Evolutionary conservation across 2,797 vertebrate species (phyloP), one percentile per base, ranked within the genome.

Genomic region (Microcaecilia unicolor): DNA sequence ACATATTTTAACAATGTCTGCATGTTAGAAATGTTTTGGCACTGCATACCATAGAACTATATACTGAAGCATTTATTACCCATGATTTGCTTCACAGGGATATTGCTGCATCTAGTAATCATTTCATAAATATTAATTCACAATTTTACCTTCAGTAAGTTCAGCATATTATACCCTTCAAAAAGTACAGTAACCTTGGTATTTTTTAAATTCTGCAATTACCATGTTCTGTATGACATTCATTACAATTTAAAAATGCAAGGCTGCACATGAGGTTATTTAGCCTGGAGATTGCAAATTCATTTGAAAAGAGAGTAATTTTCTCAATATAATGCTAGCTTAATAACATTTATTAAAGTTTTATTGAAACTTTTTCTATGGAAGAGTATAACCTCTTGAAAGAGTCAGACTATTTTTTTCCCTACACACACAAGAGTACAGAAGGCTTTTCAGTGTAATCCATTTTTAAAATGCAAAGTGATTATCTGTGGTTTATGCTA

Each of bases 301-400:
- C 25, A 8, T 4, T 48, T 26, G 15, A 23, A 63, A 49, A 42
- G 21, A 35, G 18, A 50, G 16, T 2, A n/a, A n/a, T n/a, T 34
- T 32, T 34, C 28, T 22, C 51, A 50, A 47, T 44, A 56, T 38
- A 32, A 23, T 51, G 31, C 28, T 7, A 48, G 30, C 57, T n/a
- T 37, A 2, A 10, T 16, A 9, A 22, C 7, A 6, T 10, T 33
- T 25, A 51, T 39, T 12, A 21, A 6, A 39, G 44, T 17, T 52
- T 37, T 53, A 22, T 45, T 25, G 19, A 8, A 10, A 13, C 9
- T 31, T 53, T 67, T 52, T 35, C 18, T 53, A 62, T 64, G 45
- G 25, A 57, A 51, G 26, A 10, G 28, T 52, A 22, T 36, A 51
- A 48, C 30, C 26, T 44, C 33, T 44, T 58, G 32, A 33, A 65